Percentiles rank a stretch among this genome's conserved stretches.
Conservation (phyloP, 2,113 vertebrate genomes). For the Struthidea cinerea region DNA sequence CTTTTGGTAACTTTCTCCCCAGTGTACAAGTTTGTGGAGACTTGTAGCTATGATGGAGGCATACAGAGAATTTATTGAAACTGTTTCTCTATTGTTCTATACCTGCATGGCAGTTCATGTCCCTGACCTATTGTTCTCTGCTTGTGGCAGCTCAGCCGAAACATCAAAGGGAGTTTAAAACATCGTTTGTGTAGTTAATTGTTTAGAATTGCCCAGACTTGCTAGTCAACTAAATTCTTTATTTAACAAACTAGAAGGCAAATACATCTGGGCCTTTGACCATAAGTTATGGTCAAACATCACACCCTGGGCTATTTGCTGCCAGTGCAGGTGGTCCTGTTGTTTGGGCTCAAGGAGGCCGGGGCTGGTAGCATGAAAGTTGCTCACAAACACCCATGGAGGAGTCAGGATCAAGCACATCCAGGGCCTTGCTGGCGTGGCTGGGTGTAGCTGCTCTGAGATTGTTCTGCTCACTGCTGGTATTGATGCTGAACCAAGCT, state of each 20-base stretch:
- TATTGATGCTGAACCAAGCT: accelerated
- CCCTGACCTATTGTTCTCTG: neutral
- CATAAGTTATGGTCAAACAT: neutral
- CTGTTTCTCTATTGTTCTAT: neutral
- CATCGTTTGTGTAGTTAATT: neutral
- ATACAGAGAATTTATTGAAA: neutral
- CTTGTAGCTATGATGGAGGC: neutral
- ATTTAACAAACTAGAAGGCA: neutral
- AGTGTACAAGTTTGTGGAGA: neutral
- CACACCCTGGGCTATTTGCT: neutral
- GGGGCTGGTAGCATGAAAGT: neutral
- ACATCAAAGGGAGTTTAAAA: neutral
- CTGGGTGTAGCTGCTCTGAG: neutral
- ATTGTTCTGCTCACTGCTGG: neutral
- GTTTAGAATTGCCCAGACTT: neutral
- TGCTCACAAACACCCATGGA: neutral
- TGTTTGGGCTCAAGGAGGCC: neutral
- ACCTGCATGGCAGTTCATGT: neutral
- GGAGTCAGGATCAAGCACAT: accelerated
- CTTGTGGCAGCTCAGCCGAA: neutral
- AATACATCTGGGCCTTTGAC: neutral
- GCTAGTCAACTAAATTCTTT: neutral
- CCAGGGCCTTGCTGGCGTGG: accelerated
- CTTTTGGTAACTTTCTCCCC: neutral
- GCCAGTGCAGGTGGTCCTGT: neutral